Conservation (phyloP, 2,113 vertebrate genomes). For the Trematomus loennbergii region DNA sequence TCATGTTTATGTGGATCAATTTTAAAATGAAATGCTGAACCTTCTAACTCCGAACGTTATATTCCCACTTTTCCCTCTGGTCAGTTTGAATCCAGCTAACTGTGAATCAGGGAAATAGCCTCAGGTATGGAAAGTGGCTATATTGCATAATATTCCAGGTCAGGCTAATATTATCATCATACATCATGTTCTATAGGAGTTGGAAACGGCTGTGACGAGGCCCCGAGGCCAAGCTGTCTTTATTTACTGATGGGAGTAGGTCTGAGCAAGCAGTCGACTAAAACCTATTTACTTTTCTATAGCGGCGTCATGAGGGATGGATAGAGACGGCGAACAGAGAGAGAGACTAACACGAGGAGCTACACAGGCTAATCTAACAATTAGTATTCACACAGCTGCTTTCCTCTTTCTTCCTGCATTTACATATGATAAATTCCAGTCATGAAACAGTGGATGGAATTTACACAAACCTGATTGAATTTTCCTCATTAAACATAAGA, state of each 20-base stretch:
- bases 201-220: slow-evolving; percentile 49
- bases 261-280: slow-evolving; percentile 48
- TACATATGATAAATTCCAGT: slow-evolving; percentile 41
- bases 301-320: slow-evolving; percentile 23
- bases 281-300: slow-evolving; percentile 58
- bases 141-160: slow-evolving; percentile 46
- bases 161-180: slow-evolving; percentile 41
- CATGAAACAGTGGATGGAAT: slow-evolving; percentile 66
- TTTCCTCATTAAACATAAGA: slow-evolving; percentile 61
- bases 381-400: slow-evolving; percentile 62
- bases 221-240: slow-evolving; percentile 44
- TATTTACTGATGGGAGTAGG: slow-evolving; percentile 63
- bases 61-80: not conserved
- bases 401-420: slow-evolving; percentile 19
- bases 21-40: not conserved
- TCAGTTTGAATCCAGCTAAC: not conserved
- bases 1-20: not conserved
- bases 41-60: not conserved
- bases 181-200: slow-evolving; percentile 54
- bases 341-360: slow-evolving; percentile 7
- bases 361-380: slow-evolving; percentile 52
- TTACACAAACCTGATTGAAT: slow-evolving; percentile 71
- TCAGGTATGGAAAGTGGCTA: slow-evolving; percentile 9
- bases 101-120: slow-evolving; percentile 18
- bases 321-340: not conserved